phyloP scores from a whole-genome alignment of 2,888 invertebrate species.

The Alentia gelatinosa region DNA sequence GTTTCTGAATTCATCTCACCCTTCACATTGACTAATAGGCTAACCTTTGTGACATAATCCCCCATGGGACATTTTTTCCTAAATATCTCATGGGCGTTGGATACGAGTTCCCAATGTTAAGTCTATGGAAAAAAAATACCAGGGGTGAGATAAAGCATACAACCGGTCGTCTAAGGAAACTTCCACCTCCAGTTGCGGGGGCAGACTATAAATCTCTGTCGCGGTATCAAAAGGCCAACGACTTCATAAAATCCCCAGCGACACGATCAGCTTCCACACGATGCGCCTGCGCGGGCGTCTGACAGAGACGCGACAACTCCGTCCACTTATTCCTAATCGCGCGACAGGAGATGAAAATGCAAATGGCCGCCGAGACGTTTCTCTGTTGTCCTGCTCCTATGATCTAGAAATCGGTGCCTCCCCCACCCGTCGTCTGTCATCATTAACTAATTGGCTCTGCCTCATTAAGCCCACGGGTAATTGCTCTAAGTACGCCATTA shows the following conservation, averaged over 20 bases:
- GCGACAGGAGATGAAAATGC: not conserved
- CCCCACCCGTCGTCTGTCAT: not conserved
- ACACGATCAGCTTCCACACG: not conserved
- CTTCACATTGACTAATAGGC: too few species aligned
- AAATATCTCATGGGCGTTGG: too few species aligned
- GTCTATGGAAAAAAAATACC: too few species aligned
- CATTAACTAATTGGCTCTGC: slow-evolving; percentile 29
- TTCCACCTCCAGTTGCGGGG: too few species aligned
- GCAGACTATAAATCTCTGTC: not conserved
- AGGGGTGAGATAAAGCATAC: too few species aligned
- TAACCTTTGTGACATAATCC: too few species aligned
- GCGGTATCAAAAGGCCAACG: not conserved
- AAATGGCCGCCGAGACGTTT: not conserved
- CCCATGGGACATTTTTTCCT: too few species aligned
- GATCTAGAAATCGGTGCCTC: not conserved
- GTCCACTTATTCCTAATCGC: not conserved
- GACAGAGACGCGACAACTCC: not conserved
- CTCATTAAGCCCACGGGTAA: not conserved
- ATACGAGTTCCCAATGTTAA: too few species aligned
- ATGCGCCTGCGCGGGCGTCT: not conserved
- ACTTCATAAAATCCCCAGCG: not conserved
- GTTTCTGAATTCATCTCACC: too few species aligned
- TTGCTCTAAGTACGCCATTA: slow-evolving; percentile 33
- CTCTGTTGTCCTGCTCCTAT: not conserved
- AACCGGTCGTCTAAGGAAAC: too few species aligned